Evolutionary conservation across 2,888 invertebrate genomes (phyloP).

Genomic region (Phalera bucephala): DNA sequence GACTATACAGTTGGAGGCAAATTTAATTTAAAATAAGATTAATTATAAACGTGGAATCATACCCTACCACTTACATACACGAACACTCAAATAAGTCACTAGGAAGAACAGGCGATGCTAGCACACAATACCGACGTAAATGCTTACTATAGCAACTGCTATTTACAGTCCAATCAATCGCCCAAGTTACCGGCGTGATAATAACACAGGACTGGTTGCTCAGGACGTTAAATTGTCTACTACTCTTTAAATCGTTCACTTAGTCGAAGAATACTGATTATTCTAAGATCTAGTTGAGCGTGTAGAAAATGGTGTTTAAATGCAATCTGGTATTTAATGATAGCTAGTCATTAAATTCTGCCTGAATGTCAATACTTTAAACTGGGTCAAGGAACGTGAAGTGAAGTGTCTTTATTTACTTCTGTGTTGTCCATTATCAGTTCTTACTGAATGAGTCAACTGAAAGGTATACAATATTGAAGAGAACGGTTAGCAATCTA

Average conservation of each 20-base stretch:
- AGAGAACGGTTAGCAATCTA: not conserved
- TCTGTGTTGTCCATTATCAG: not conserved
- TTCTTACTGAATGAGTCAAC: not conserved
- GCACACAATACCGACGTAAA: no score
- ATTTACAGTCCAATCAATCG: conserved; percentile 32
- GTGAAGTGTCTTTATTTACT: conserved; percentile 1
- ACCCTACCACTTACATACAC: no score
- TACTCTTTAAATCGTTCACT: conserved; percentile 9
- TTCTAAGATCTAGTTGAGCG: not conserved
- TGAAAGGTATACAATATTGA: conserved; percentile 6
- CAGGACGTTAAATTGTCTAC: no score
- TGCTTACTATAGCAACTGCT: no score
- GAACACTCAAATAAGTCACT: conserved; percentile 6
- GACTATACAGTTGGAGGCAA: no score
- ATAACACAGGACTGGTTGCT: conserved; percentile 11
- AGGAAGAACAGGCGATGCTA: conserved; percentile 20
- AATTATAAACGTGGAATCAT: no score
- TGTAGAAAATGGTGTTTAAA: not conserved
- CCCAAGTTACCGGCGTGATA: conserved; percentile 39
- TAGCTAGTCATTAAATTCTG: conserved; percentile 4
- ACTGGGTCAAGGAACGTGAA: conserved; percentile 3
- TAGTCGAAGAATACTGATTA: conserved; percentile 1
- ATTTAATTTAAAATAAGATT: no score
- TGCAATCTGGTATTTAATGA: conserved; percentile 16
- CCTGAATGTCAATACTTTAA: conserved; percentile 1